Evolutionary conservation across 1,140 invertebrate genomes (phyloP).

Genomic region (Uloborus diversus): DNA sequence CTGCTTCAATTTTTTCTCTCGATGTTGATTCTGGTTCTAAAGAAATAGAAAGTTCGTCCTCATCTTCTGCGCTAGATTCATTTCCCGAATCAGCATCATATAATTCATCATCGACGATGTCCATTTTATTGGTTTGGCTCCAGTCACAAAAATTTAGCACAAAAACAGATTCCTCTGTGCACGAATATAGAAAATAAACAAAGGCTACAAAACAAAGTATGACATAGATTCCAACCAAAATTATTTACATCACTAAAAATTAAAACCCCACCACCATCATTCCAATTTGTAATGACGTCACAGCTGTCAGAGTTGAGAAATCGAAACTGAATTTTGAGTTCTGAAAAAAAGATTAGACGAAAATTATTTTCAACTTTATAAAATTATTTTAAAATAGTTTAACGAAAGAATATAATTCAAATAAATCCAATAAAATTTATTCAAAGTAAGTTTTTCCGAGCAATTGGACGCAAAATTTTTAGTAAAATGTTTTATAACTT

Average conservation of each 20-base stretch:
- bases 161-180: not conserved
- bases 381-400: too few species aligned
- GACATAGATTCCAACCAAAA: not conserved
- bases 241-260: not conserved
- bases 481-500: too few species aligned
- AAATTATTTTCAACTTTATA: not conserved
- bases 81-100: conserved; percentile 54
- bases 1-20: conserved; percentile 56
- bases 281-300: conserved; percentile 46
- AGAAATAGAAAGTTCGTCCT: conserved; percentile 49
- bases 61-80: conserved; percentile 52
- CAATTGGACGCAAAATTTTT: too few species aligned
- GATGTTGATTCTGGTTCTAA: conserved; percentile 51
- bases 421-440: too few species aligned
- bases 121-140: too few species aligned
- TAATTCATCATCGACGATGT: conserved; percentile 47
- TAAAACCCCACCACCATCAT: conserved; percentile 33
- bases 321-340: not conserved
- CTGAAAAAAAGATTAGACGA: not conserved
- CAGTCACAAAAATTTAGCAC: not conserved
- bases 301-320: conserved; percentile 19
- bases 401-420: too few species aligned
- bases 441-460: too few species aligned
- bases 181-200: not conserved
- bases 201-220: not conserved